Evolutionary conservation across 2,797 vertebrate genomes (phyloP).

Genomic region (Danio jaintianensis): DNA sequence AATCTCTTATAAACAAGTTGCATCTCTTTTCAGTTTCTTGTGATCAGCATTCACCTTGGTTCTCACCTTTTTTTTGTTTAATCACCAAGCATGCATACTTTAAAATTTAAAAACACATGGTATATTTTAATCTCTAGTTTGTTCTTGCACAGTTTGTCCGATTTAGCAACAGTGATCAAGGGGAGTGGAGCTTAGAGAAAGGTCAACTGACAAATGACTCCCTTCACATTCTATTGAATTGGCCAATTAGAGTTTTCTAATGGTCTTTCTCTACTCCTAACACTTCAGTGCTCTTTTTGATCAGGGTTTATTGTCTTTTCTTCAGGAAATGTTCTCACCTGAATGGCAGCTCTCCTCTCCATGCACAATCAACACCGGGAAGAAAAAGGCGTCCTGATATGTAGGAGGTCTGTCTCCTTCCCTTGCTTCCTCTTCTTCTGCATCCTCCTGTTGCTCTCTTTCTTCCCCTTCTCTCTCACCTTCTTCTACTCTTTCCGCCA

Average conservation of each 20-base stretch:
- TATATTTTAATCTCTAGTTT: neutral
- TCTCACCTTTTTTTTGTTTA: neutral
- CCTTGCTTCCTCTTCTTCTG: conserved; percentile 66
- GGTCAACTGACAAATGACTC: neutral
- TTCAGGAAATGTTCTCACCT: conserved; percentile 76
- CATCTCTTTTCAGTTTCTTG: neutral
- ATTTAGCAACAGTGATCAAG: conserved; percentile 12
- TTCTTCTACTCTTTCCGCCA: conserved; percentile 59
- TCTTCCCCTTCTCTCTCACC: conserved; percentile 64
- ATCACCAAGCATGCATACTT: neutral
- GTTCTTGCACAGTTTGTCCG: neutral
- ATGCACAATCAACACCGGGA: conserved; percentile 83
- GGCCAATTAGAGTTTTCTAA: neutral
- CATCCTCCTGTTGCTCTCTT: conserved; percentile 67
- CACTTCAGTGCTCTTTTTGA: conserved; percentile 2
- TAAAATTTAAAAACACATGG: neutral
- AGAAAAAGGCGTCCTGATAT: conserved; percentile 84
- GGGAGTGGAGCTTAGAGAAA: neutral
- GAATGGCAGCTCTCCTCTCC: conserved; percentile 85
- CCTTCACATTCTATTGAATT: neutral
- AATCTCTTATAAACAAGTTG: neutral
- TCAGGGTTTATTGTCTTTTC: neutral
- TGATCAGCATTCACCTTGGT: neutral
- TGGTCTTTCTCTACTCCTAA: neutral
- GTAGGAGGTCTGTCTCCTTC: conserved; percentile 77